Base-by-base conservation (phyloP, 2,113 vertebrate genomes). In the Saguinus imperator region DNA sequence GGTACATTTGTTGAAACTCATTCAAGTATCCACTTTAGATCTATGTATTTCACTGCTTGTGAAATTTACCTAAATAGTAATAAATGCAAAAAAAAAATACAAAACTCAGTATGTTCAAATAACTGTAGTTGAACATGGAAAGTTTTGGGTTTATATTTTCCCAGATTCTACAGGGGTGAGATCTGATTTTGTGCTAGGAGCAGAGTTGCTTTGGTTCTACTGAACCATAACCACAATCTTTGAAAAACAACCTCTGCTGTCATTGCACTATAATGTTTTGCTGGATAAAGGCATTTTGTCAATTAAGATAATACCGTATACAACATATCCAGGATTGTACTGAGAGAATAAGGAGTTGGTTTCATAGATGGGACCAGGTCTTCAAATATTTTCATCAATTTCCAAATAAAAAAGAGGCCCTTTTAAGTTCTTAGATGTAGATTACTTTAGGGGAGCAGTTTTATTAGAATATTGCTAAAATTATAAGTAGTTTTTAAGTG, bases 381-480 rank as follows among this genome's bases (percentile, higher is more conserved):
- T 89, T 89, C 43, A 37, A 50, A 81, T 55, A 81, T 85, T 89
- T 79, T 76, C 87, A 73, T 95, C 81, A 76, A 21, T 84, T 96
- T 85, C 40, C n/a, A 73, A 84, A n/a, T 76, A 64, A 27, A 43
- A 95, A 75, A 81, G 73, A 35, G 29, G 37, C 40, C 18, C 12
- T 43, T 57, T 92, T 87, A 43, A 66, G 18, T 16, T 91, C 79
- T 88, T 91, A 35, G 68, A 75, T 73, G 40, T 14, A 73, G 12
- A 40, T 84, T 84, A 45, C 20, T 3, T 52, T 57, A 1, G 40
- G 14, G 45, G 57, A 4, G 21, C 29, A 83, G 20, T 55, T 82
- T 77, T 91, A 83, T 76, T 73, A 57, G 50, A 80, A n/a, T 93
- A 81, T 82, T 89, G 81, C 57, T 73, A 70, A 94, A 85, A 73